Evolutionary conservation across 2,797 vertebrate genomes (phyloP), one percentile per base, ranked within the genome.

Genomic region (Philypnodon macrostomus): DNA sequence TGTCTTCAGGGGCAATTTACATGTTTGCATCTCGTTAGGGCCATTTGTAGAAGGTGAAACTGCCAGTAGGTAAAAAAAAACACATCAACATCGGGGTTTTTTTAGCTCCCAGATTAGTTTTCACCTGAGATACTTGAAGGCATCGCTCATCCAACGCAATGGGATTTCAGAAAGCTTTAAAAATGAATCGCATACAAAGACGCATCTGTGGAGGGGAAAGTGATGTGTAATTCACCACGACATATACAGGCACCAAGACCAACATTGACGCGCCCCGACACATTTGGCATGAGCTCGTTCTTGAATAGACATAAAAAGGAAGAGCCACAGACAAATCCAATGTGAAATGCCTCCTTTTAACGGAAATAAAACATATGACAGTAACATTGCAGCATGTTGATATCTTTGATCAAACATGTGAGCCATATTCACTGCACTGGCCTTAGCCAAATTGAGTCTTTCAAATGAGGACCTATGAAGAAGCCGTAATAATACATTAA

Each of bases 11-110:
- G 14, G 46, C 51, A 68, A 81, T 85, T 80, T 81, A 73, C 79
- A 81, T 85, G 75, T 73, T 75, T 80, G 78, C 75, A 72, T 85
- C 72, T 84, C 49, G 52, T 85, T 81, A 67, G 30, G 50, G 52
- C 21, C 42, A 32, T 76, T 71, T 70, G 71, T 58, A 47, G n/a
- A 46, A 57, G 44, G 50, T 60, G 14, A 15, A 12, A n/a, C 62
- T 18, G 53, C 63, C 63, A 29, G 46, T 55, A 39, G 52, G 21
- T 55, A 51, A 58, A 42, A 19, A 38, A 47, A 56, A 54, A 59
- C 1, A 15, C 26, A 4, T 4, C 2, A 23, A n/a, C n/a, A n/a
- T 23, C 6, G 12, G 51, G 44, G 50, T 69, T 48, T 62, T 70
- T 44, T 57, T 36, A 39, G 52, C 11, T 17, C 38, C 24, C 48